phyloP scores from a whole-genome alignment of 2,797 vertebrate species.

The Borostomias antarcticus region DNA sequence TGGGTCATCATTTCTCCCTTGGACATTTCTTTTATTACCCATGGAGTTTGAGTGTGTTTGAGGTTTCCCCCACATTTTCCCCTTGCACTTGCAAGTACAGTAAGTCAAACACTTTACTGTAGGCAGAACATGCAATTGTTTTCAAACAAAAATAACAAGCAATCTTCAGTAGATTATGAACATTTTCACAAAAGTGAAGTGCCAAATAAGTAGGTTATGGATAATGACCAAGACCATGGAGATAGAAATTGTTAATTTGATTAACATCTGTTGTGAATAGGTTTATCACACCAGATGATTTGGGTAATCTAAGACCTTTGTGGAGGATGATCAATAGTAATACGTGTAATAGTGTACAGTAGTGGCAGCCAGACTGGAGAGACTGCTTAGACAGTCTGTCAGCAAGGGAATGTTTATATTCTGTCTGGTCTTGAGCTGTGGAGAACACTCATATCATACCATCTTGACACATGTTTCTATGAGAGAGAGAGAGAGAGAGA shows the following conservation, averaged over 20 bases:
- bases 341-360: constrained; percentile 11
- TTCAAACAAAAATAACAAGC: not conserved
- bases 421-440: constrained; percentile 48
- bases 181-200: constrained; percentile 18
- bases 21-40: not conserved
- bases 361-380: constrained; percentile 36
- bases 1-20: not conserved
- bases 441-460: constrained; percentile 26
- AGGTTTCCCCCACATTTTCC: not conserved
- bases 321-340: constrained; percentile 53
- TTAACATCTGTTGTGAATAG: constrained; percentile 57
- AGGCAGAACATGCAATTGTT: not conserved
- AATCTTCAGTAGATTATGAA: not conserved
- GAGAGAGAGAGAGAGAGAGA: constrained; percentile 25
- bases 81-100: not conserved
- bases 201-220: constrained; percentile 57
- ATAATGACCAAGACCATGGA: constrained; percentile 50
- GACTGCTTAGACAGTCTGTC: constrained; percentile 45
- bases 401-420: constrained; percentile 55
- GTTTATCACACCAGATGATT: constrained; percentile 48
- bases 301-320: constrained; percentile 53
- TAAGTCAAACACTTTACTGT: not conserved
- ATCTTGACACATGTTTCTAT: constrained; percentile 29
- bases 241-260: constrained; percentile 52
- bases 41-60: not conserved